A percentile compares a stretch with the other conserved stretches of the same genome.
Conservation (phyloP, 2,113 vertebrate genomes). For the Marmota flaviventris region DNA sequence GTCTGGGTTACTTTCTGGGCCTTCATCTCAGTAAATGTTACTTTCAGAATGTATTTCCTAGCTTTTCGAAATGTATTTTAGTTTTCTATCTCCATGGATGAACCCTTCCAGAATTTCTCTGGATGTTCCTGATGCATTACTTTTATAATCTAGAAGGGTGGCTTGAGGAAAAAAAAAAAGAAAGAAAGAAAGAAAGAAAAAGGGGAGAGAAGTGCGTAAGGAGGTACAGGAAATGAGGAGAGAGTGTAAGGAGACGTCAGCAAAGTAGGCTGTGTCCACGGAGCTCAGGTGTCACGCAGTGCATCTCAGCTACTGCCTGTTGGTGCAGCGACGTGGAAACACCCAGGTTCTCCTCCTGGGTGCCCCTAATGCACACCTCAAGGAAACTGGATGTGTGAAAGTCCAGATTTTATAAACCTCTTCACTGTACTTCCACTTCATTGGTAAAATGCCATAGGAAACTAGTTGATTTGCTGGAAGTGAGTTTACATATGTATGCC, state of each 20-base stretch:
- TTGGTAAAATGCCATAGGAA: slow-evolving; percentile 11
- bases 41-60: slow-evolving; percentile 7
- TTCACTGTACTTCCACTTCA: neutral
- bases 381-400: neutral
- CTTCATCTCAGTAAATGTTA: neutral
- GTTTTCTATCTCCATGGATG: neutral
- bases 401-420: neutral
- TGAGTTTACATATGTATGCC: neutral
- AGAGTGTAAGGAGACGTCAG: neutral
- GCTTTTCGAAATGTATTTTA: neutral
- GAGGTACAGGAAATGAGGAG: neutral
- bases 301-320: neutral
- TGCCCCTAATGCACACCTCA: neutral
- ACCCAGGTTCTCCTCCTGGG: neutral
- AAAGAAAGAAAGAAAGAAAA: neutral
- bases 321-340: neutral
- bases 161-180: neutral
- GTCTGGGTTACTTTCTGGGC: neutral
- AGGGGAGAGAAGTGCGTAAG: neutral
- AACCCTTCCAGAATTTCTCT: neutral
- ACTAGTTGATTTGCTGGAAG: neutral
- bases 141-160: neutral
- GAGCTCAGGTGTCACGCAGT: neutral
- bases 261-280: neutral
- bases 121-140: neutral